Base-by-base conservation (phyloP, 2,888 invertebrate genomes). In the Tuta absoluta region DNA sequence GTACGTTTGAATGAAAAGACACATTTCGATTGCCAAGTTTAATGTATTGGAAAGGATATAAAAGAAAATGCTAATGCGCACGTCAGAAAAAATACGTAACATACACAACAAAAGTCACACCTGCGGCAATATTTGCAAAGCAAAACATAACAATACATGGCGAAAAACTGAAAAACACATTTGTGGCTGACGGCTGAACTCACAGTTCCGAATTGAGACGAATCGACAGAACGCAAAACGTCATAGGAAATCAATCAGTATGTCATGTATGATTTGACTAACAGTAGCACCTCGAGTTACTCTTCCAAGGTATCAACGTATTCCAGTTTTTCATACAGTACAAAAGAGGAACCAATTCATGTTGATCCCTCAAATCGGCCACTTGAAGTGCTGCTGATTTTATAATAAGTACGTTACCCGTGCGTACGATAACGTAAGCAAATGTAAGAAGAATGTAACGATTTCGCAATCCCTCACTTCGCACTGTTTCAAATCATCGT, bases 401-500 rank as follows among this genome's bases (percentile, higher is more conserved):
- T 56, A 56, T n/a, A 33, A 58, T 60, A 60, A 14, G n/a, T 23
- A 60, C 23, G n/a, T 23, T 59, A n/a, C 59, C 23, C 38, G 23
- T 58, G 58, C 24, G 41, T 23, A 10, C 59, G 19, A 59, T 41
- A 23, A 45, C 45, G 17, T 49, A 61, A 3, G 58, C 38, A 38
- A 58, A 37, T 10, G n/a, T 57, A 45, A n/a, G 45, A n/a, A n/a
- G n/a, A 33, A 24, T 28, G 56, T 56, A 33, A 56, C 24, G 12
- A 49, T 60, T 17, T 49, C 12, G 28, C 61, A 61, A 49, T 61
- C 61, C 3, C 19, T 21, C n/a, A 58, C 58, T 33, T 38, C 21
- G 11, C 58, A 58, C 58, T 58, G 33, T 61, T 61, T 48, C 49
- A 19, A 61, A 58, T 58, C 17, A 28, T 61, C 48, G 61, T 61